Base-by-base conservation (phyloP, 2,797 vertebrate genomes). In the Sternotherus odoratus region DNA sequence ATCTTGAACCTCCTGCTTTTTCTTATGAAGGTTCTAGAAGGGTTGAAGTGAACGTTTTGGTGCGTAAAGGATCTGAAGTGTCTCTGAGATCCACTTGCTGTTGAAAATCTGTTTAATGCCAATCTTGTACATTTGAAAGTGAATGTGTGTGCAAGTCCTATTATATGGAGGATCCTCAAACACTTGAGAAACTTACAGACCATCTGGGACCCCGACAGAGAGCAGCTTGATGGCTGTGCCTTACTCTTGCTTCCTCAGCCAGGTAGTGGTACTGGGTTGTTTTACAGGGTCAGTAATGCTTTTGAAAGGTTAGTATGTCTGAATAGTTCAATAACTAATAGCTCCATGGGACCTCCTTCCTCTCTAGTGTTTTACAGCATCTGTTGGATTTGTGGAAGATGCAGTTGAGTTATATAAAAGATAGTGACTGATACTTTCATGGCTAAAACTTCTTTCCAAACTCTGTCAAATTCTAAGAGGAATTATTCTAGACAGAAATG, bases 401-500 rank as follows among this genome's bases (percentile, higher is more conserved):
- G 60, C 91, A 96, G 93, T 92, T 86, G 93, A 95, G 72, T 91
- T 79, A 82, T 96, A 91, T 79, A 90, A 95, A 93, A 91, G 89
- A 36, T 5, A 66, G n/a, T 12, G 63, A 96, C 93, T 96, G 91
- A 96, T 94, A 93, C 80, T 92, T 94, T 96, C 81, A 94, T 96
- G 95, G 95, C 86, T 86, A 88, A 95, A 93, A 93, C 92, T 91
- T 46, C 88, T 95, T 97, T 95, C 93, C 91, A 86, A 30, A 63
- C 82, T 87, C 94, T 92, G 87, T 91, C 80, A 91, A 95, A 94
- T 93, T 90, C 56, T 81, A 87, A 66, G 33, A 39, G 88, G 86
- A 94, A 79, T 66, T 90, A 77, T 94, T 95, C 89, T 95, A 93
- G 94, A 81, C 95, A 92, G 94, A 95, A 96, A 93, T 39, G 78